phyloP scores from a whole-genome alignment of 2,888 invertebrate species.

The Drymonia ruficornis region DNA sequence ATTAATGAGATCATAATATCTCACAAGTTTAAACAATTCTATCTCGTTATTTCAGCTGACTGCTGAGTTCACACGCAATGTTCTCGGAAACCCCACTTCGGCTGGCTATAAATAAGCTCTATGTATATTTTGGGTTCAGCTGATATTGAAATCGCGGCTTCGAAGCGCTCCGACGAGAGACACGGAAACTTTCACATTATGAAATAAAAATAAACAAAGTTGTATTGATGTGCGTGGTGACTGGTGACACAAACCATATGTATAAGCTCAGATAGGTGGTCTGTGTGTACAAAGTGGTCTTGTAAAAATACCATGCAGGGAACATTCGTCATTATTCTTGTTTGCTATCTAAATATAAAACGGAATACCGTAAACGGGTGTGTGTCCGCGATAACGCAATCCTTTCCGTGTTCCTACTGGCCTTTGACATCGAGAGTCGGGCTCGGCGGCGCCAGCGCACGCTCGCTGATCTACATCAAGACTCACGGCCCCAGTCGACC shows the following conservation, averaged over 20 bases:
- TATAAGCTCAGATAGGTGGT: too few species aligned
- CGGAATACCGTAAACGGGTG: constrained; percentile 4
- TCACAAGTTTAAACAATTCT: neutral
- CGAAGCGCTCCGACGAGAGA: constrained; percentile 33
- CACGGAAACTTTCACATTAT: constrained; percentile 26
- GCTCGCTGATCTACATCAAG: constrained; percentile 48
- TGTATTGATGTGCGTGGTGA: too few species aligned
- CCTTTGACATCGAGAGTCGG: constrained; percentile 40
- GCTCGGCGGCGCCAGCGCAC: constrained; percentile 30
- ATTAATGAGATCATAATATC: neutral
- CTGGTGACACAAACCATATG: too few species aligned
- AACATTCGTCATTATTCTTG: neutral
- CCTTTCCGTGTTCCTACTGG: constrained; percentile 29
- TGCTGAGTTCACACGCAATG: constrained; percentile 16
- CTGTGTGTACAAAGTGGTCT: too few species aligned
- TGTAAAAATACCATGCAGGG: neutral
- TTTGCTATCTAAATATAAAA: constrained; percentile 1
- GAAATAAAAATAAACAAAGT: constrained; percentile 17
- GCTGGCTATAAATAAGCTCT: constrained; percentile 40
- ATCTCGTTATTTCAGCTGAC: constrained; percentile 14
- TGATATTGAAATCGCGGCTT: constrained; percentile 40
- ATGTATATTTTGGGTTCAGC: constrained; percentile 42
- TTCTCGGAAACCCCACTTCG: constrained; percentile 40
- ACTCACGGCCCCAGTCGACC: constrained; percentile 33
- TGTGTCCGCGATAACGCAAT: constrained; percentile 18